Percentiles rank a stretch among this genome's conserved stretches.
Conservation (phyloP, 2,113 vertebrate species). For the Protobothrops flavoviridis region DNA sequence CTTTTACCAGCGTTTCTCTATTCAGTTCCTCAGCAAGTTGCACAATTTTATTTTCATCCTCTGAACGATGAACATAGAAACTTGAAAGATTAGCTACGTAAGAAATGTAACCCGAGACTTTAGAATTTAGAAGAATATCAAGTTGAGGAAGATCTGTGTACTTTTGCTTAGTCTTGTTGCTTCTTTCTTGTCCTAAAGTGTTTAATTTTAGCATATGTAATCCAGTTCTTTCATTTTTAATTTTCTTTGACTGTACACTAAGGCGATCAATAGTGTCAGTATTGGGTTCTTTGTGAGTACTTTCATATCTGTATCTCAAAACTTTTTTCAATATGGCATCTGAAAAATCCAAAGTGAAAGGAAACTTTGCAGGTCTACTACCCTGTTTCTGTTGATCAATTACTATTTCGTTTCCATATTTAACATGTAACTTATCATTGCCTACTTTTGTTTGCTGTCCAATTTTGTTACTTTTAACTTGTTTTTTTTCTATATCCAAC, state of each 20-base stretch:
- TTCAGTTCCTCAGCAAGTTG: slow-evolving; percentile 75
- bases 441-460: slow-evolving; percentile 37
- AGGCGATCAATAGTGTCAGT: background rate
- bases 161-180: slow-evolving; percentile 41
- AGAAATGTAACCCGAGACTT: slow-evolving; percentile 71
- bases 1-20: slow-evolving; percentile 37
- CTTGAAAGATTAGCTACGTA: slow-evolving; percentile 60
- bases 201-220: slow-evolving; percentile 7
- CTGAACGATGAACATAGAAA: slow-evolving; percentile 81
- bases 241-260: slow-evolving; percentile 24
- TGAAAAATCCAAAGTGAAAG: slow-evolving; percentile 13
- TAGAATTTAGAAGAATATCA: slow-evolving; percentile 63
- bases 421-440: slow-evolving; percentile 1
- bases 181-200: slow-evolving; percentile 8
- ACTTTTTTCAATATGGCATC: background rate
- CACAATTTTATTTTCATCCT: slow-evolving; percentile 73
- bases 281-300: slow-evolving; percentile 14
- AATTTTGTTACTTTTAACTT: slow-evolving; percentile 14
- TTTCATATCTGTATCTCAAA: background rate
- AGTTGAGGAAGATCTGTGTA: slow-evolving; percentile 65
- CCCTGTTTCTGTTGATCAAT: background rate
- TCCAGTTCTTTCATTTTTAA: slow-evolving; percentile 12
- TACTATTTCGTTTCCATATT: slow-evolving; percentile 28
- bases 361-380: background rate
- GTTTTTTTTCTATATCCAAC: slow-evolving; percentile 1